These are phyloP conservation scores for Dusona sp. DNA, from an alignment of 2,888 invertebrate genomes.

Conservation along the genomic window DNA sequence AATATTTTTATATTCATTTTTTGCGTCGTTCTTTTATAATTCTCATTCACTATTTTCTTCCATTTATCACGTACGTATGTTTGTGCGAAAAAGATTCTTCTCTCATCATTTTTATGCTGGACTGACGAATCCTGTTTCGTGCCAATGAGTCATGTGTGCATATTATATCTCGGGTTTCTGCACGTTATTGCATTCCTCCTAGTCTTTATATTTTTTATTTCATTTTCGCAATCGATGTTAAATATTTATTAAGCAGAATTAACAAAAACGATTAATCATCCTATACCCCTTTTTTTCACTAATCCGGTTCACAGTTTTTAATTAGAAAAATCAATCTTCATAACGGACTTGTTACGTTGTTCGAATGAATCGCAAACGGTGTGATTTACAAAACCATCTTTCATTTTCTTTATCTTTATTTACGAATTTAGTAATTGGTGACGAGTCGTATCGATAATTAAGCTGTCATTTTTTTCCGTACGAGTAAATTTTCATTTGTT, in stretches of 20 bases:
- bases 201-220: not conserved
- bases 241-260: not conserved
- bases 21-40: not conserved
- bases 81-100: slow-evolving; percentile 8
- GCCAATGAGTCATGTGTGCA: slow-evolving; percentile 9
- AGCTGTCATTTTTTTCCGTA: not conserved
- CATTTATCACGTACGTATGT: slow-evolving; percentile 5
- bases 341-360: not conserved
- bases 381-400: not conserved
- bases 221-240: not conserved
- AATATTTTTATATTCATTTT: not conserved
- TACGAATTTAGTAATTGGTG: not conserved
- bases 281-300: not conserved
- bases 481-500: not conserved
- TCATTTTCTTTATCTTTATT: not conserved
- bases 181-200: not conserved
- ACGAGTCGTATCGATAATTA: not conserved
- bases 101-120: slow-evolving; percentile 2
- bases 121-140: slow-evolving; percentile 12
- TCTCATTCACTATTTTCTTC: not conserved
- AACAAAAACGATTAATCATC: not conserved
- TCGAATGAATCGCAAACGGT: not conserved
- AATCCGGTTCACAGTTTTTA: not conserved
- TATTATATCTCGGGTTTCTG: not conserved
- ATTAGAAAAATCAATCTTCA: not conserved